These are phyloP conservation scores for Allenopithecus nigroviridis DNA, from an alignment of 2,797 vertebrate genomes.

Conservation along the genomic window DNA sequence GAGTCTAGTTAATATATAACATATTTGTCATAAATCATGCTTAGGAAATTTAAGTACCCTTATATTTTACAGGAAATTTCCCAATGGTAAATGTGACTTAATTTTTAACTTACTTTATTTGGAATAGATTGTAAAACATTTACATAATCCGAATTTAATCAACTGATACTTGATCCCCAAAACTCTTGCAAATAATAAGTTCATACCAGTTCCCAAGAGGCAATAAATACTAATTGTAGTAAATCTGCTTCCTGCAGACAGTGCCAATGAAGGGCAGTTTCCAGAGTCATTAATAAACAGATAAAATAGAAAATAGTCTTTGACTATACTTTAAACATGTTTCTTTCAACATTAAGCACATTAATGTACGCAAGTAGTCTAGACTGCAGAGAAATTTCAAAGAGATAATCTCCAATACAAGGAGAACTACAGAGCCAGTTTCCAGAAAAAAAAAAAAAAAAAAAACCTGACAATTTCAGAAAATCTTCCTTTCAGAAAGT, in stretches of 20 bases:
- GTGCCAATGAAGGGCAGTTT: background rate
- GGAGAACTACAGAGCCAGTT: background rate
- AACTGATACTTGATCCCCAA: background rate
- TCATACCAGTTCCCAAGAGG: background rate
- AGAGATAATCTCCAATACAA: slow-evolving; percentile 17
- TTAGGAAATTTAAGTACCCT: slow-evolving; percentile 31
- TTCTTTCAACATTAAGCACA: slow-evolving; percentile 39
- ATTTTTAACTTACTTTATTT: slow-evolving; percentile 40
- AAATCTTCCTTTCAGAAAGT: slow-evolving; percentile 41
- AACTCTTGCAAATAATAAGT: slow-evolving; percentile 27
- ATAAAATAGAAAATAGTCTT: background rate
- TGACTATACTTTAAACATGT: slow-evolving; percentile 34
- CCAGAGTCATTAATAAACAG: slow-evolving; percentile 22
- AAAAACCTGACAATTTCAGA: slow-evolving; percentile 22
- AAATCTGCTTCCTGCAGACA: slow-evolving; percentile 33
- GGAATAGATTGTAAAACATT: slow-evolving; percentile 13
- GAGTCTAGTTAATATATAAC: background rate
- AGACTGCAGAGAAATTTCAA: background rate
- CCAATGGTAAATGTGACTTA: background rate
- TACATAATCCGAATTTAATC: background rate
- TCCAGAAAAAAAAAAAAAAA: slow-evolving; percentile 33
- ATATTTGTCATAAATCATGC: background rate
- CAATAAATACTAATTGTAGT: background rate
- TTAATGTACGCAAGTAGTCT: slow-evolving; percentile 35
- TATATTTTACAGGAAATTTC: slow-evolving; percentile 28